Evolutionary conservation across 2,113 vertebrate genomes (phyloP).

Genomic region (Pedetes capensis): DNA sequence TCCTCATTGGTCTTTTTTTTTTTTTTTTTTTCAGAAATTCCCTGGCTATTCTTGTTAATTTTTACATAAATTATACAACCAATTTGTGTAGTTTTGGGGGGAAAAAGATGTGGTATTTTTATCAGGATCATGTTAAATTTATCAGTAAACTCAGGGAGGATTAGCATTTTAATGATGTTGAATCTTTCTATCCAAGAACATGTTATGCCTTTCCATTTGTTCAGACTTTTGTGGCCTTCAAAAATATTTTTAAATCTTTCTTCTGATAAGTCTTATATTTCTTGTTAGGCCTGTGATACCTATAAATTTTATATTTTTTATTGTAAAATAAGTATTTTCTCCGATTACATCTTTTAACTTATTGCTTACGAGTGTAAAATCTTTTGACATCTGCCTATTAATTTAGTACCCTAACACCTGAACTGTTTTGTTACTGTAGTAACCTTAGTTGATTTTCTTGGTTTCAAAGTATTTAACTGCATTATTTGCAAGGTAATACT

Average conservation of each 20-base stretch:
- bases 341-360: not conserved
- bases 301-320: not conserved
- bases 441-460: conserved; percentile 25
- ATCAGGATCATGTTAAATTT: conserved; percentile 70
- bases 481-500: conserved; percentile 3
- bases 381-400: conserved; percentile 16
- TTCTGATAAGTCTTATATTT: conserved; percentile 28
- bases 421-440: not conserved
- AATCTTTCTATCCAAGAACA: conserved; percentile 64
- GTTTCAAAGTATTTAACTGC: conserved; percentile 25
- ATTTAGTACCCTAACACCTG: not conserved
- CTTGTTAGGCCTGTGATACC: not conserved
- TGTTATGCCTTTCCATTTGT: conserved; percentile 61
- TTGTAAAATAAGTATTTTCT: not conserved
- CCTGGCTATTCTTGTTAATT: conserved; percentile 59
- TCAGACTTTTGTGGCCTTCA: conserved; percentile 57
- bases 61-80: conserved; percentile 67
- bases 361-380: not conserved
- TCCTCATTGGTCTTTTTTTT: conserved; percentile 38
- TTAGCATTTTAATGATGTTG: conserved; percentile 71
- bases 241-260: conserved; percentile 44
- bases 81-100: conserved; percentile 45
- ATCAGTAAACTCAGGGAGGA: conserved; percentile 66
- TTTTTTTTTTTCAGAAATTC: conserved; percentile 47
- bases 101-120: conserved; percentile 65